Evolutionary conservation across 2,888 invertebrate species (phyloP).

Genomic region (Euzophera pinguis): DNA sequence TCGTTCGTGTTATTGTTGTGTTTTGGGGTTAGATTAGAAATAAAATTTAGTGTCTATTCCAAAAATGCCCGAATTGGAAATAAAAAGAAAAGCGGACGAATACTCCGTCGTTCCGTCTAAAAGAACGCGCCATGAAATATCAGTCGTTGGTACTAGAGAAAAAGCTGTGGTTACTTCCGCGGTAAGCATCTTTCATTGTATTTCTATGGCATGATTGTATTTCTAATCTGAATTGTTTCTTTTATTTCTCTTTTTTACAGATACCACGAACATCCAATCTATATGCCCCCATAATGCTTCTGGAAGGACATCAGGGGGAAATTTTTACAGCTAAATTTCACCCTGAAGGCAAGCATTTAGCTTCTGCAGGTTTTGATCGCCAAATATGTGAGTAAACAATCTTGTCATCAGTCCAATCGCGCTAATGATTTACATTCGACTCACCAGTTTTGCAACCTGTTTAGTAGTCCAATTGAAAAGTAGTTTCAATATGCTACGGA

Average conservation of each 20-base stretch:
- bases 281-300: slow-evolving; percentile 95
- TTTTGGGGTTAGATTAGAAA: too few relatives aligned
- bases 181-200: slow-evolving; percentile 67
- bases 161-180: slow-evolving; percentile 86
- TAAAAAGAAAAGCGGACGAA: slow-evolving; percentile 83
- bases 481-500: too few relatives aligned
- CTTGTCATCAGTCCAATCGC: too few relatives aligned
- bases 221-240: too few relatives aligned
- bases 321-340: slow-evolving; percentile 96
- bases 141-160: slow-evolving; percentile 85
- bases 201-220: too few relatives aligned
- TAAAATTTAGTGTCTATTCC: not conserved
- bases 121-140: slow-evolving; percentile 84
- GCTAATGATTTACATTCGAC: too few relatives aligned
- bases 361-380: slow-evolving; percentile 96
- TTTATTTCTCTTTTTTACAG: slow-evolving; percentile 52
- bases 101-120: slow-evolving; percentile 82
- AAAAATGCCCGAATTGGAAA: slow-evolving; percentile 67
- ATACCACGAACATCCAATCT: slow-evolving; percentile 92
- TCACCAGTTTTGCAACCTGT: too few relatives aligned
- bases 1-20: too few relatives aligned
- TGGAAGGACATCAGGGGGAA: slow-evolving; percentile 98
- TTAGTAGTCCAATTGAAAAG: too few relatives aligned
- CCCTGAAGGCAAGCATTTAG: slow-evolving; percentile 96
- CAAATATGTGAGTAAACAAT: slow-evolving; percentile 94